Evolutionary conservation across 2,113 vertebrate species (phyloP).

Genomic region (Amblyornis subalaris): DNA sequence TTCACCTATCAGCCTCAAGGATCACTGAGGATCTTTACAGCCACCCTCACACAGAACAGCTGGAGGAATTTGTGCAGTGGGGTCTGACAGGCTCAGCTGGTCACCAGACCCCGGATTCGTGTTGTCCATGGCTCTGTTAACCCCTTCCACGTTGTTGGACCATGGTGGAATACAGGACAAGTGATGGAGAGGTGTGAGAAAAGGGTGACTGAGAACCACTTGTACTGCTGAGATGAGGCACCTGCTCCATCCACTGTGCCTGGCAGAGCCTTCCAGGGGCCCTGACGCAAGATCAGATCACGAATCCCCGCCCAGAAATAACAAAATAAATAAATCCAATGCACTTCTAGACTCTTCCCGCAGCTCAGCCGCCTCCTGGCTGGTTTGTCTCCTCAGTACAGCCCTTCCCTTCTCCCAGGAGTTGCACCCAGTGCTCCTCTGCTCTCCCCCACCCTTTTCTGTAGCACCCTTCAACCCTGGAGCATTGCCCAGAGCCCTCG

Average conservation of each 20-base stretch:
- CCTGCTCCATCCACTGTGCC: neutral
- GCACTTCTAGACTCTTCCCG: neutral
- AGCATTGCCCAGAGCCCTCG: rapidly evolving
- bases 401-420: neutral
- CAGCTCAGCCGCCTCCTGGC: neutral
- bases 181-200: neutral
- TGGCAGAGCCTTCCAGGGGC: neutral
- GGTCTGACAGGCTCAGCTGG: neutral
- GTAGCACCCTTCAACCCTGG: neutral
- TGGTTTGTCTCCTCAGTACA: neutral
- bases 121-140: neutral
- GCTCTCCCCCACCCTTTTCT: neutral
- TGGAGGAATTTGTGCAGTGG: neutral
- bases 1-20: neutral
- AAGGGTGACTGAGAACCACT: neutral
- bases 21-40: rapidly evolving
- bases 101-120: neutral
- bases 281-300: neutral
- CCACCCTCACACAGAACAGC: neutral
- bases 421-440: neutral
- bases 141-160: neutral
- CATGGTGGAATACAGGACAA: rapidly evolving
- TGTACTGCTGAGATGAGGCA: neutral
- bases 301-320: neutral
- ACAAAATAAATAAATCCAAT: neutral